Evolutionary conservation across 2,113 vertebrate genomes (phyloP), one percentile per base, ranked within the genome.

Genomic region (Chloropsis cyanopogon): DNA sequence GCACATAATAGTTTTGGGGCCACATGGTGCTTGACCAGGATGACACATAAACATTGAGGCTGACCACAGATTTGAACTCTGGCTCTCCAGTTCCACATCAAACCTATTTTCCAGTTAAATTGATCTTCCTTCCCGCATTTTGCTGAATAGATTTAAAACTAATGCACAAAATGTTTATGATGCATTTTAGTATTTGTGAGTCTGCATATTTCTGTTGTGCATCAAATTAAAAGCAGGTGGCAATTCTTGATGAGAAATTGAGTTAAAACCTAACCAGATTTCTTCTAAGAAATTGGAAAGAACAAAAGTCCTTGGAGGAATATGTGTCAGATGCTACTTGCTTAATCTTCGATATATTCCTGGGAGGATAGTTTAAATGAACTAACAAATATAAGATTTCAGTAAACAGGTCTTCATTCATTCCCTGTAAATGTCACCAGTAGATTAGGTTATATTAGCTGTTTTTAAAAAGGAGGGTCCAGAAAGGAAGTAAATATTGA

Each of bases 301-400:
- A 49, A 33, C n/a, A 73, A 70, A 90, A 87, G 37, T 80, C 90
- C 72, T 86, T 86, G n/a, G 56, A 89, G 93, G n/a, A 94, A 84
- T 88, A 14, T 61, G 42, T 90, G 49, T 96, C 91, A 93, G 69
- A 61, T 92, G 56, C 46, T 95, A 47, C 69, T 94, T 76, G 33
- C 81, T 92, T 94, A 93, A 82, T 83, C 76, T 57, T 90, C 78
- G 52, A 73, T 95, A 42, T 49, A 42, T 92, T 94, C 80, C 80
- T 94, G 91, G 72, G 95, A 95, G 70, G 77, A 53, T 31, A 44
- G 35, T 83, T 94, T 92, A 92, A 96, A 84, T 82, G 23, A 94
- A 88, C 76, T 83, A 73, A 44, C 37, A 90, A 86, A 94, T 80
- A 61, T 25, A 85, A 47, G 24, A 31, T 95, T 92, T 93, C 46